Evolutionary conservation across 2,797 vertebrate genomes (phyloP).

Genomic region (Cygnus olor): DNA sequence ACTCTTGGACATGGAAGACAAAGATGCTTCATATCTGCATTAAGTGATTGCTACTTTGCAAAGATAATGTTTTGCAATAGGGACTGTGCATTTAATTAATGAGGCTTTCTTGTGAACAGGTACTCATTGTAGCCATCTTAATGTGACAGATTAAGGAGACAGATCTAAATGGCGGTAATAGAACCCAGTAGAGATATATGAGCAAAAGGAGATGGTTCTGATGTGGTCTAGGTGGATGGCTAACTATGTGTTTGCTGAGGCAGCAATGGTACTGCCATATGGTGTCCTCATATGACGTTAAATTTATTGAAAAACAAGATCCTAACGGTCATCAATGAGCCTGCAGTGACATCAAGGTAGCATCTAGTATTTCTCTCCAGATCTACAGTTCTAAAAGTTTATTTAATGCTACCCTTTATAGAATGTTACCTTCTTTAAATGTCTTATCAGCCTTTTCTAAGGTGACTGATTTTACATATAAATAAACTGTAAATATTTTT

Average conservation of each 20-base stretch:
- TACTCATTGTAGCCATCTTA: neutral
- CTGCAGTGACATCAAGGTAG: neutral
- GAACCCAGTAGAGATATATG: neutral
- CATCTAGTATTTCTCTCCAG: neutral
- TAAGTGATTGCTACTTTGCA: neutral
- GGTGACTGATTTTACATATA: conserved; percentile 8
- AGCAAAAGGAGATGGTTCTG: conserved; percentile 1
- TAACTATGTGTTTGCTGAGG: neutral
- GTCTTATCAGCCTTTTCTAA: conserved; percentile 22
- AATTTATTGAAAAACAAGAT: neutral
- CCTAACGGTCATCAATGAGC: neutral
- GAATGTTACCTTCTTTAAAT: conserved; percentile 4
- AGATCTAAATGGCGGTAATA: neutral
- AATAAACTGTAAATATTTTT: conserved; percentile 38
- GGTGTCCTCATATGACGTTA: neutral
- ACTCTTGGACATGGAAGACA: conserved; percentile 29
- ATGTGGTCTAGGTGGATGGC: neutral
- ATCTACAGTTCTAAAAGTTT: neutral
- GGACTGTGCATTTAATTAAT: neutral
- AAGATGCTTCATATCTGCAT: conserved; percentile 18
- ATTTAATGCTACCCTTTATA: neutral
- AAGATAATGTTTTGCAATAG: neutral
- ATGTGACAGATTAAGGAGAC: neutral
- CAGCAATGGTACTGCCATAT: neutral
- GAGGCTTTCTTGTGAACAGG: conserved; percentile 12